These are phyloP conservation scores for Neodontobutis hainanensis DNA, from an alignment of 2,113 vertebrate species.

Conservation along the genomic window DNA sequence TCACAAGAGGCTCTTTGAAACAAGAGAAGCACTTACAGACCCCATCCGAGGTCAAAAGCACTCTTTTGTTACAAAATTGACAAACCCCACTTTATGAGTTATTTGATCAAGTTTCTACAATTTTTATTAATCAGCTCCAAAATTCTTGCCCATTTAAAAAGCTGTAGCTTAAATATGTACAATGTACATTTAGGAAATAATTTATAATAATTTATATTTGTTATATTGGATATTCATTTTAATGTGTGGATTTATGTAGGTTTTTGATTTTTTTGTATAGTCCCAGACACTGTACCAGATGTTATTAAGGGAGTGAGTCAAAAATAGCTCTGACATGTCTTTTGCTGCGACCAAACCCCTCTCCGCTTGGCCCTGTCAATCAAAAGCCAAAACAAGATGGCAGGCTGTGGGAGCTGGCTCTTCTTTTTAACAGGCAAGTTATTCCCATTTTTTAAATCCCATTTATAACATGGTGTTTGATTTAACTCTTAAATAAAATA, in stretches of 20 bases:
- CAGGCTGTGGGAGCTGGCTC: conserved; percentile 65
- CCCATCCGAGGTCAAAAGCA: not conserved
- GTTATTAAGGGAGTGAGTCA: conserved; percentile 52
- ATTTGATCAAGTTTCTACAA: not conserved
- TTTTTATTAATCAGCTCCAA: too few species aligned
- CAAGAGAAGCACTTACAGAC: not conserved
- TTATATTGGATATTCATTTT: too few species aligned
- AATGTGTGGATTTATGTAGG: not conserved
- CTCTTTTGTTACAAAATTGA: not conserved
- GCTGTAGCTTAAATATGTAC: too few species aligned
- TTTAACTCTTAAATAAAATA: too few species aligned
- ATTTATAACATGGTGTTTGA: too few species aligned
- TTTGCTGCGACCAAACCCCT: conserved; percentile 43
- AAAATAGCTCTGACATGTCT: conserved; percentile 71
- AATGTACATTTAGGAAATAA: too few species aligned
- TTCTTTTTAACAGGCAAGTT: conserved; percentile 77
- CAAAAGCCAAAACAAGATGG: conserved; percentile 79
- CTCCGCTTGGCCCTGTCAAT: conserved; percentile 79
- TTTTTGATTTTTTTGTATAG: conserved; percentile 20
- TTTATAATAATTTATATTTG: too few species aligned
- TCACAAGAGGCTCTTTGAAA: not conserved
- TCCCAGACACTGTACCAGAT: conserved; percentile 36
- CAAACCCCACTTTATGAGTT: not conserved
- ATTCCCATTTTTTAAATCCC: not conserved
- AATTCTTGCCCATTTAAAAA: too few species aligned